Percentiles rank a stretch among this genome's conserved stretches.
Evolutionary conservation across 2,797 vertebrate genomes (phyloP).

Genomic region (Clarias fuscus): DNA sequence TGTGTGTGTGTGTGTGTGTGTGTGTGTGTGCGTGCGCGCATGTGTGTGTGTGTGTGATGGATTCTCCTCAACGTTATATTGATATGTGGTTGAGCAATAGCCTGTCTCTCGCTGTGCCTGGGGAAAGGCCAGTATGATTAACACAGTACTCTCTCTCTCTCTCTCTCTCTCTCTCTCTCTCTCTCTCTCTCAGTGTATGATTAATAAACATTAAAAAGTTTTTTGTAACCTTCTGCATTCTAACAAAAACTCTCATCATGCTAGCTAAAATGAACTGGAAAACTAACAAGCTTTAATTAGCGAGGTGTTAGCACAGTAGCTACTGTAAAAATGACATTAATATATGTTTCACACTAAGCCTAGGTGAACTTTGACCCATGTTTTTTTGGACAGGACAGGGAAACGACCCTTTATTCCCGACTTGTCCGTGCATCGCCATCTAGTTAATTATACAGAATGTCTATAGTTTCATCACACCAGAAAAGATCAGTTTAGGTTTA

Average conservation of each 20-base stretch:
- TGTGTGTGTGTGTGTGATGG: constrained; percentile 35
- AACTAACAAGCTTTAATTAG: not conserved
- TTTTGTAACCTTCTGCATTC: too few relatives aligned
- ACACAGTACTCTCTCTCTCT: constrained; percentile 3
- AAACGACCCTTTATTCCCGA: not conserved
- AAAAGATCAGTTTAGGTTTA: not conserved
- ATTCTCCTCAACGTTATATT: constrained; percentile 45
- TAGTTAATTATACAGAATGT: not conserved
- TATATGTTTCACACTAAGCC: not conserved
- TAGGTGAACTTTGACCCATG: not conserved
- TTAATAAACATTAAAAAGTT: not conserved
- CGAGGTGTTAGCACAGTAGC: too few relatives aligned
- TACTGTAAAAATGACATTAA: too few relatives aligned
- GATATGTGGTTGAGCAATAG: constrained; percentile 50
- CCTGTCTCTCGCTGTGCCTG: constrained; percentile 37
- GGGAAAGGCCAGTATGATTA: constrained; percentile 48
- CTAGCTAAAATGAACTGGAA: not conserved
- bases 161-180: constrained; percentile 2
- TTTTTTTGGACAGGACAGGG: not conserved
- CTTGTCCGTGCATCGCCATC: not conserved
- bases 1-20: constrained; percentile 45
- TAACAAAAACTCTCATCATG: not conserved
- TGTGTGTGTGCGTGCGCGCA: constrained; percentile 27
- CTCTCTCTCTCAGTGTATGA: not conserved
- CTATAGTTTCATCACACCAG: not conserved